Evolutionary conservation across 2,888 invertebrate species (phyloP).

Genomic region (Phalera bucephala): DNA sequence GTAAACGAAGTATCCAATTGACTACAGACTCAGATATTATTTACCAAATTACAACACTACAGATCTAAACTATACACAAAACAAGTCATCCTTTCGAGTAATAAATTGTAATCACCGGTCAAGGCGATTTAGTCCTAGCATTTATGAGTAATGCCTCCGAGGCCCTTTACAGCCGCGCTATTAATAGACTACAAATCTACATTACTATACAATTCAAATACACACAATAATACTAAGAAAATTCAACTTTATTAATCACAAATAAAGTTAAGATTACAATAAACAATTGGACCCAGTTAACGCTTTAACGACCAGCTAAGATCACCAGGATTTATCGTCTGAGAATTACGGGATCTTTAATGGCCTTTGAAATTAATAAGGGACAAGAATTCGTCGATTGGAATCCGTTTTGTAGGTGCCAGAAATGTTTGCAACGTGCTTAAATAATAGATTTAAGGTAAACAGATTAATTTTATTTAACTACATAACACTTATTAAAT

Average conservation of each 20-base stretch:
- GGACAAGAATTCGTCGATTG: neutral
- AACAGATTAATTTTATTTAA: too few species aligned
- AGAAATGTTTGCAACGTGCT: neutral
- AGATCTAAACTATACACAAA: neutral
- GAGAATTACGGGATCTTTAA: constrained; percentile 2
- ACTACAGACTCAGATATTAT: too few species aligned
- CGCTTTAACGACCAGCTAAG: neutral
- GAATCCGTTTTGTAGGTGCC: neutral
- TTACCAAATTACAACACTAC: too few species aligned
- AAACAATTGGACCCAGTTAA: too few species aligned
- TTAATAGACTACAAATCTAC: constrained; percentile 14
- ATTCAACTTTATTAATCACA: too few species aligned
- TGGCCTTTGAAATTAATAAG: constrained; percentile 1
- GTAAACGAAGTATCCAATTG: too few species aligned
- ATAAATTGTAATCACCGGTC: constrained; percentile 40
- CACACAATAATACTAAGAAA: constrained; percentile 6
- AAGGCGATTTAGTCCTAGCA: constrained; percentile 38
- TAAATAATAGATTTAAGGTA: too few species aligned
- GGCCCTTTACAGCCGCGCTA: constrained; percentile 10
- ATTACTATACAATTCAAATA: constrained; percentile 1
- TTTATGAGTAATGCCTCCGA: constrained; percentile 22
- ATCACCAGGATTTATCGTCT: constrained; percentile 1
- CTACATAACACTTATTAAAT: too few species aligned
- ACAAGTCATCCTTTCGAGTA: constrained; percentile 29
- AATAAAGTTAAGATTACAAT: too few species aligned